phyloP scores from a whole-genome alignment of 2,888 invertebrate genomes.

The Allacma fusca region DNA sequence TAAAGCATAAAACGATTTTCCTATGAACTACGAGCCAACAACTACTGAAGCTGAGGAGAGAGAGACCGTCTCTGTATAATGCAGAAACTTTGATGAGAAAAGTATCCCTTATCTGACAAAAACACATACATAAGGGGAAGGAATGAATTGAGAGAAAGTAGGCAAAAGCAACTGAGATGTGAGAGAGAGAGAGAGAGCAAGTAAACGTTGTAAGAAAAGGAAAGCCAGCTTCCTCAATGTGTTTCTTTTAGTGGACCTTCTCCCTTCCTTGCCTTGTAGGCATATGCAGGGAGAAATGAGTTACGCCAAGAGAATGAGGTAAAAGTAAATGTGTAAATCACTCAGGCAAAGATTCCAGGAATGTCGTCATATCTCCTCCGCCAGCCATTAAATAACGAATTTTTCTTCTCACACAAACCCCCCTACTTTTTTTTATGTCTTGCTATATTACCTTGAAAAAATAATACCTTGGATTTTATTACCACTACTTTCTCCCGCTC shows the following conservation, averaged over 20 bases:
- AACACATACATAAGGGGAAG: too few relatives aligned
- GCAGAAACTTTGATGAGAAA: conserved; percentile 4
- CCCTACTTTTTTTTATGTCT: too few relatives aligned
- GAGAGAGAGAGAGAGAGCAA: conserved; percentile 6
- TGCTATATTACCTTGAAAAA: too few relatives aligned
- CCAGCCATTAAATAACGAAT: conserved; percentile 19
- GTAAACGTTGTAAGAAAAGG: neutral
- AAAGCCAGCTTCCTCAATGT: too few relatives aligned
- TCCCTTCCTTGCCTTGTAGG: too few relatives aligned
- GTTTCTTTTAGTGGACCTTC: too few relatives aligned
- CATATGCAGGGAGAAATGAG: conserved; percentile 25
- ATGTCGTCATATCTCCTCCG: conserved; percentile 32
- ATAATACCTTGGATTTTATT: too few relatives aligned
- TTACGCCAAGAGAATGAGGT: conserved; percentile 29
- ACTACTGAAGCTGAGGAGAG: too few relatives aligned
- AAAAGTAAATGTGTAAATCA: conserved; percentile 42
- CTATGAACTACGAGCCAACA: neutral
- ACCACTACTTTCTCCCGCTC: too few relatives aligned
- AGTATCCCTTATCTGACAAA: neutral
- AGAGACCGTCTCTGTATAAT: neutral
- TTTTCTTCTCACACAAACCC: neutral
- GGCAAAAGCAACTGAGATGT: too few relatives aligned
- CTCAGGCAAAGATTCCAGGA: conserved; percentile 34
- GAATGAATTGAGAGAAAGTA: too few relatives aligned
- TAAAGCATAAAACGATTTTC: neutral